Evolutionary conservation across 2,113 vertebrate species (phyloP), one percentile per base, ranked within the genome.

Genomic region (Raja brachyura): DNA sequence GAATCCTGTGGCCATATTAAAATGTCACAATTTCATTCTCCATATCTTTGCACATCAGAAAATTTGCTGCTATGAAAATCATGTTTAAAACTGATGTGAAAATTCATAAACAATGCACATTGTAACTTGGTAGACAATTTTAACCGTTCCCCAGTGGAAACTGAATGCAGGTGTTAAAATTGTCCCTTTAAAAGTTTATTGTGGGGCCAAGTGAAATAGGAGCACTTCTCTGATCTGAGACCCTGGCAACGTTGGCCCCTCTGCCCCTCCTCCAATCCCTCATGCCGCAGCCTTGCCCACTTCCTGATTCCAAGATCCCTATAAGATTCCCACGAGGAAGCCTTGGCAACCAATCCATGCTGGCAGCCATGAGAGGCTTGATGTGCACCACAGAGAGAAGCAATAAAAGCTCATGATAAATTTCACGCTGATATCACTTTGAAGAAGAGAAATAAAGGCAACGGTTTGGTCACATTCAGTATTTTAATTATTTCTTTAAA

Each of bases 361-460:
- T 63, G 14, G 13, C n/a, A n/a, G 14, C 39, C 59, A 88, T 14
- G 59, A 61, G 11, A 86, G 56, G 13, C 83, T 61, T 88, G 59
- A 63, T 6, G 61, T 63, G 61, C 11, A 88, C 13, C 63, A 31
- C 59, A 88, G 6, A 31, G 59, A 8, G 25, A 31, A 63, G n/a
- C 31, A 59, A 86, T 86, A 68, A 68, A 68, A 68, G 66, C 66
- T 28, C 1, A 0, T 92, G 66, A 48, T 73, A 73, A 14, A 92
- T 73, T 73, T 74, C 90, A 48, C 54, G 10, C 90, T 54, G 33
- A 48, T 70, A 1, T 54, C 39, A 48, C 20, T 74, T 54, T 73
- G 66, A 74, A 92, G 28, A 92, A 92, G 33, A 66, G 39, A 92
- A 92, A 73, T 73, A 73, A 92, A 28, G 61, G 83, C 28, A n/a